A percentile compares a stretch with the other conserved stretches of the same genome.
These are phyloP conservation scores for Petrocephalus microphthalmus DNA, from an alignment of 2,113 vertebrate species.

Conservation along the genomic window DNA sequence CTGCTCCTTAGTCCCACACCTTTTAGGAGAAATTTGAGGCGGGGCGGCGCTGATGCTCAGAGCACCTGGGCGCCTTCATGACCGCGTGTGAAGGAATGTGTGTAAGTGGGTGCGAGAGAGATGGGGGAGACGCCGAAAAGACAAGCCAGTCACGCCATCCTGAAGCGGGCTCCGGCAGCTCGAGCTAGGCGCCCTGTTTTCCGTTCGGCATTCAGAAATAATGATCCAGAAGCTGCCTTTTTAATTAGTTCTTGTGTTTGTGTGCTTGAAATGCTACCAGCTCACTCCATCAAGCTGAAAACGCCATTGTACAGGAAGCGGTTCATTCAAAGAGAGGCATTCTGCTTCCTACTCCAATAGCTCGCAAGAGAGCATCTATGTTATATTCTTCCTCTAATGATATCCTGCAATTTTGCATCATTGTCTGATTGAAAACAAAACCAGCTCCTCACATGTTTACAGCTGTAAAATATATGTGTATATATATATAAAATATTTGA, in stretches of 20 bases:
- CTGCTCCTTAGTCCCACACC: neutral
- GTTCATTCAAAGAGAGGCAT: neutral
- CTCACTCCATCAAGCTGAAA: neutral
- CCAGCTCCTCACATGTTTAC: neutral
- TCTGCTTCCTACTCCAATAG: neutral
- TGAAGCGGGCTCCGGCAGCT: neutral
- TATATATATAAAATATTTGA: too few species aligned
- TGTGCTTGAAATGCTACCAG: neutral
- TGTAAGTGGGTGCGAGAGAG: neutral
- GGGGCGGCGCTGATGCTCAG: neutral
- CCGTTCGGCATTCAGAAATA: neutral
- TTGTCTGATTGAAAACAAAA: neutral
- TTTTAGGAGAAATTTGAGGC: neutral
- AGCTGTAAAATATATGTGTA: neutral
- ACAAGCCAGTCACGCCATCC: neutral
- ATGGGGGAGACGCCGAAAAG: neutral
- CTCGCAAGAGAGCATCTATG: neutral
- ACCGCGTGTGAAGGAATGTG: neutral
- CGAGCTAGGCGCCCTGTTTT: neutral
- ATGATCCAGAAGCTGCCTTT: neutral
- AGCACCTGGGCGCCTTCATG: neutral
- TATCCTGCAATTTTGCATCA: neutral
- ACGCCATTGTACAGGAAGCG: neutral
- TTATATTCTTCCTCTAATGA: neutral
- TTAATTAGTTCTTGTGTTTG: neutral